Evolutionary conservation across 2,888 invertebrate genomes (phyloP), one percentile per base, ranked within the genome.

Genomic region (Rhingia rostrata): DNA sequence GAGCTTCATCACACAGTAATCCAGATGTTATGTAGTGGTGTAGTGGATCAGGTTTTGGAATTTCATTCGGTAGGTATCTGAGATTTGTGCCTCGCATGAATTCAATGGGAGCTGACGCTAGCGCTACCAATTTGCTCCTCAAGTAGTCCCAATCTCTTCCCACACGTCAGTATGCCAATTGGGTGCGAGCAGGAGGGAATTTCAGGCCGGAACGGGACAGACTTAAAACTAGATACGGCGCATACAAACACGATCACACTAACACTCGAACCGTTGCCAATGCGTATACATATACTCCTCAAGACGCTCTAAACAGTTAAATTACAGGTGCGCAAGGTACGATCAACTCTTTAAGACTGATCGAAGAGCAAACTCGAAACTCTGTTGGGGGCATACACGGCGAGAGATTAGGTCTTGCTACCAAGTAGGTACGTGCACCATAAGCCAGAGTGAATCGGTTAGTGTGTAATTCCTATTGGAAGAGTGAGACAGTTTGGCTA

Each of bases 111-210:
- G 91, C 91, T 91, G 91, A 91, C 91, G 90, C 90, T 90, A 90
- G 91, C 91, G 91, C 91, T 91, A 91, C 91, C 91, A 91, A 90
- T 90, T 91, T 90, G 91, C 91, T 91, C 91, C 91, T 91, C 91
- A 90, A 91, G 91, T 91, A 91, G 91, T 91, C 91, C 91, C 90
- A 90, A 91, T 89, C 91, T 91, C 91, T 91, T 90, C 91, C 91
- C 91, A 91, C 90, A 91, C 90, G 89, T 86, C 73, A 51, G 61
- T 82, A 74, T 78, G 60, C 64, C 78, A 78, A 74, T 80, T 79
- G 79, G 80, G 84, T 80, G 84, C 61, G 84, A 84, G 84, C 80
- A 54, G 84, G 84, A 84, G 67, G 70, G 53, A 80, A 61, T 47
- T 66, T 79, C 37, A 51, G 49, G 84, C 35, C 54, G 33, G 75